A percentile compares a stretch with the other conserved stretches of the same genome.
phyloP scores from a whole-genome alignment of 1,140 invertebrate genomes.

The Drosophila lini region DNA sequence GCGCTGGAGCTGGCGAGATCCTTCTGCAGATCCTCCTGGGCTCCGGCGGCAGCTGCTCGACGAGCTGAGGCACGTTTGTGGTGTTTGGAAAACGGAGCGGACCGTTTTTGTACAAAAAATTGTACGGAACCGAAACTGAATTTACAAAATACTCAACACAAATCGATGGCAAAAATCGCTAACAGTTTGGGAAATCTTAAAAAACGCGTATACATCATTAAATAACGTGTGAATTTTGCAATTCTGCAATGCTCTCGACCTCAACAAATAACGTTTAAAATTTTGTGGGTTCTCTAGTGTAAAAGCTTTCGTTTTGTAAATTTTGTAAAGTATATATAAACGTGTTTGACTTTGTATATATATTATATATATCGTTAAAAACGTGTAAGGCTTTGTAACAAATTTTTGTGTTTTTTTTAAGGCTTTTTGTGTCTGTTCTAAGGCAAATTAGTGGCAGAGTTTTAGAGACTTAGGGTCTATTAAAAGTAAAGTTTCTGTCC shows the following conservation, averaged over 20 bases:
- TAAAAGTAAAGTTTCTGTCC: constrained; percentile 53
- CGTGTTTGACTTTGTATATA: constrained; percentile 36
- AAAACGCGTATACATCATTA: constrained; percentile 67
- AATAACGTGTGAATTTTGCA: constrained; percentile 36
- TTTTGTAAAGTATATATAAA: constrained; percentile 56
- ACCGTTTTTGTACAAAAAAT: constrained; percentile 80
- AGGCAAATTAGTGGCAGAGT: constrained; percentile 78
- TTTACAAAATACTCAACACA: constrained; percentile 55
- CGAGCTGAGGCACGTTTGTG: constrained; percentile 83
- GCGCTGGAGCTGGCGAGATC: constrained; percentile 45
- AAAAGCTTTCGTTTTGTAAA: constrained; percentile 61
- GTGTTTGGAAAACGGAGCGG: constrained; percentile 71
- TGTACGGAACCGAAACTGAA: constrained; percentile 74
- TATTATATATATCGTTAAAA: constrained; percentile 57
- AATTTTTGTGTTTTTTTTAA: constrained; percentile 27
- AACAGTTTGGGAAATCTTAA: constrained; percentile 55
- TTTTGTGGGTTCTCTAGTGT: constrained; percentile 38
- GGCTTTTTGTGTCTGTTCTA: constrained; percentile 41
- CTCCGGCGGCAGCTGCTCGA: constrained; percentile 54
- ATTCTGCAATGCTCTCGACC: constrained; percentile 6
- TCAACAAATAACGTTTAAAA: constrained; percentile 66
- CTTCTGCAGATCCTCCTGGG: constrained; percentile 16
- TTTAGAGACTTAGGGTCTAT: constrained; percentile 47
- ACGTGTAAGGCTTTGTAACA: constrained; percentile 62
- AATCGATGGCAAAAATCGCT: constrained; percentile 48